Evolutionary conservation across 2,113 vertebrate species (phyloP), one percentile per base, ranked within the genome.

Genomic region (Rhinolophus sinicus): DNA sequence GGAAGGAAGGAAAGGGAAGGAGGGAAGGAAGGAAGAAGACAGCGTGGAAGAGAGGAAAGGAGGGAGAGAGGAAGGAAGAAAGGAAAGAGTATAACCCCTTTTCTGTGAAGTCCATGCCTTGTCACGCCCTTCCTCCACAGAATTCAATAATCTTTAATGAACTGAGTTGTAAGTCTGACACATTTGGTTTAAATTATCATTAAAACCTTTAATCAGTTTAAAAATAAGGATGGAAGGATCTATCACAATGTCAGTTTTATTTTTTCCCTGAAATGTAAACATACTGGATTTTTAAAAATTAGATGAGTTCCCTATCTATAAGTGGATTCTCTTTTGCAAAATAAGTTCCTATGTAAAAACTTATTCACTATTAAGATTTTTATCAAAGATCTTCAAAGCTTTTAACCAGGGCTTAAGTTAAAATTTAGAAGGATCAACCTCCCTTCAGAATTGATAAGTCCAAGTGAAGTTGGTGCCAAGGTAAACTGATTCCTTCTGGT

Each of bases 391-490:
- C 19, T 86, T 26, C 12, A 76, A 76, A 76, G 6, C 35, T 73
- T 70, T 82, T 76, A 65, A 52, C 1, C 14, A 58, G 4, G 26
- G 9, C 15, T 18, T 86, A 56, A n/a, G 0, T 72, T 33, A 77
- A 87, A 87, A 96, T 64, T 87, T 70, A 76, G 35, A 56, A 93
- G 88, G 90, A 73, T 35, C 14, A 83, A 62, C 28, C 11, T 88
- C 8, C 24, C 6, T 54, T 94, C 62, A 73, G 40, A 83, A 13
- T 9, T 10, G 38, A 0, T 52, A 69, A 80, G 3, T 89, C 18
- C 44, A 64, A 21, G 38, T 62, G 30, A 76, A 81, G 21, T 58
- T 81, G 3, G 2, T 62, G 3, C 35, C 30, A 56, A 24, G 5
- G 6, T 70, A 75, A 90, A 67, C 2, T 16, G 6, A 47, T 58